Evolutionary conservation across 1,140 invertebrate species (phyloP).

Genomic region (Conus betulinus): DNA sequence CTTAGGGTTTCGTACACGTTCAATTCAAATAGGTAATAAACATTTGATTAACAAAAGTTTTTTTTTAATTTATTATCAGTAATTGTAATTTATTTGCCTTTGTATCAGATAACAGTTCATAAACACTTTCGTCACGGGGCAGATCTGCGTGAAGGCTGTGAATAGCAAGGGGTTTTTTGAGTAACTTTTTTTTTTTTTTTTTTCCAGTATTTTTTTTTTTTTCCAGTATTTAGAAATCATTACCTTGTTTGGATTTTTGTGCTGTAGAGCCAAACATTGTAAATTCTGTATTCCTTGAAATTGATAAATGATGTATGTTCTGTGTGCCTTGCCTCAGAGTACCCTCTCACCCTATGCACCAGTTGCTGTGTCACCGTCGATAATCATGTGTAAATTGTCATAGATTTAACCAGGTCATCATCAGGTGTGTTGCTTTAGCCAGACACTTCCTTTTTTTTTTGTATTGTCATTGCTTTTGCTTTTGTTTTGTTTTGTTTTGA

Average conservation of each 20-base stretch:
- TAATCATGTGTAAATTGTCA: not conserved
- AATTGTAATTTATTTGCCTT: no score
- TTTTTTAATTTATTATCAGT: no score
- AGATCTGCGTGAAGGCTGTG: not conserved
- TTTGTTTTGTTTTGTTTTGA: not conserved
- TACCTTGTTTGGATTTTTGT: not conserved
- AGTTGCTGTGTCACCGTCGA: not conserved
- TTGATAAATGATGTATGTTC: not conserved
- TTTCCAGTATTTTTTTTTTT: not conserved
- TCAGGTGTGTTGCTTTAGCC: no score
- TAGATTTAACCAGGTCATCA: not conserved
- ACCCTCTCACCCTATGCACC: slow-evolving; percentile 34
- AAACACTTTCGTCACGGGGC: not conserved
- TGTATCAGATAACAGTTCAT: no score
- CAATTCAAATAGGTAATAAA: no score
- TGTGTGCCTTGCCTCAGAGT: slow-evolving; percentile 31
- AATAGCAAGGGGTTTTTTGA: no score
- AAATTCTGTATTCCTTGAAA: not conserved
- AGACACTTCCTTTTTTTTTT: not conserved
- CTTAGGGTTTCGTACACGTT: no score
- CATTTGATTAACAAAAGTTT: no score
- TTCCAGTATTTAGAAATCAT: not conserved
- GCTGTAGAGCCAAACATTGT: not conserved
- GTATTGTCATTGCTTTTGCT: not conserved
- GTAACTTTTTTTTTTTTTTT: no score